These are phyloP conservation scores for Saimiri boliviensis DNA, from an alignment of 2,113 vertebrate species.

Conservation along the genomic window DNA sequence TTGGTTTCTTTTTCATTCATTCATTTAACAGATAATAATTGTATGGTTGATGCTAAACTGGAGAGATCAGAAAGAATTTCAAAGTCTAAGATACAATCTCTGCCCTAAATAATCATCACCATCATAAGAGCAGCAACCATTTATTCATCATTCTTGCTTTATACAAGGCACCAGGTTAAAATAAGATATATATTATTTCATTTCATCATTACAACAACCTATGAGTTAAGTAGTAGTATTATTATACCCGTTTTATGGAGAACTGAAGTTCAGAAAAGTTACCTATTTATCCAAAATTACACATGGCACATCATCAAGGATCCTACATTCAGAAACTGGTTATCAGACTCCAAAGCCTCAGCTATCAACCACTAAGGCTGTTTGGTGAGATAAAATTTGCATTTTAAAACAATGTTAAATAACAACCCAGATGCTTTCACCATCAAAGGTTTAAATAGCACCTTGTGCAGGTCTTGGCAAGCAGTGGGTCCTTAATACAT, in stretches of 20 bases:
- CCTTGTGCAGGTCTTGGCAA: not conserved
- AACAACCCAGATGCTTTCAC: not conserved
- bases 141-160: not conserved
- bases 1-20: not conserved
- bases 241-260: not conserved
- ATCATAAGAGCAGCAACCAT: not conserved
- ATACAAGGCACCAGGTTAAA: not conserved
- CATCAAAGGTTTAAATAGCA: not conserved
- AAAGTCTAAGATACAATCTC: not conserved
- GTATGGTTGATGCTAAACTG: not conserved
- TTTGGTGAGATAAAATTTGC: not conserved
- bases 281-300: not conserved
- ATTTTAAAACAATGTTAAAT: not conserved
- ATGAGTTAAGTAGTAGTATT: not conserved
- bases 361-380: not conserved
- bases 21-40: not conserved
- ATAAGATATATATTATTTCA: not conserved
- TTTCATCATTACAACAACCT: constrained; percentile 2
- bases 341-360: not conserved
- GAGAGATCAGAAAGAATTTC: not conserved
- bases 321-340: not conserved
- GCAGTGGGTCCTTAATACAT: not conserved
- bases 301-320: not conserved
- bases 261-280: constrained; percentile 5
- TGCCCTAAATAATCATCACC: not conserved